Evolutionary conservation across 2,888 invertebrate species (phyloP).

Genomic region (Anodontia alba): DNA sequence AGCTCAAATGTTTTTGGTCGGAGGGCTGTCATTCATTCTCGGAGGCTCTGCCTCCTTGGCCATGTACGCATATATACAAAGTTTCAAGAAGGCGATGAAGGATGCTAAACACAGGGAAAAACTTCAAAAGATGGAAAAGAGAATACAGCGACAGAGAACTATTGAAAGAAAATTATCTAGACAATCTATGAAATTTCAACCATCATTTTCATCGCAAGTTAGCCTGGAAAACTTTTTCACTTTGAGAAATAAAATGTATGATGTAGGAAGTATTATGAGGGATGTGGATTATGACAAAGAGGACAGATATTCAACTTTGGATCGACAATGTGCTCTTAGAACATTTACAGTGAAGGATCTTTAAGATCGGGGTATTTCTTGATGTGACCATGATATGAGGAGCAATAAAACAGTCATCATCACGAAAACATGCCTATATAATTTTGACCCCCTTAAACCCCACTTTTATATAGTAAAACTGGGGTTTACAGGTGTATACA

Average conservation of each 20-base stretch:
- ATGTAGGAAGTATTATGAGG: constrained; percentile 42
- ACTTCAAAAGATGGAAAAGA: constrained; percentile 38
- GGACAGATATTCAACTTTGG: constrained; percentile 49
- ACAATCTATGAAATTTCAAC: constrained; percentile 23
- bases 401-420: too few species aligned
- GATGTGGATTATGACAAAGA: constrained; percentile 41
- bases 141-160: constrained; percentile 33
- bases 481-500: too few species aligned
- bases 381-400: too few species aligned
- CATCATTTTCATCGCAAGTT: constrained; percentile 48
- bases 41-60: constrained; percentile 68
- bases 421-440: too few species aligned
- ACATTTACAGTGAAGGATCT: constrained; percentile 58
- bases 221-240: constrained; percentile 44
- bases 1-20: constrained; percentile 68
- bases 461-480: too few species aligned
- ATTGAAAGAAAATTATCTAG: constrained; percentile 27
- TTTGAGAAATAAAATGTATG: constrained; percentile 46
- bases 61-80: constrained; percentile 66
- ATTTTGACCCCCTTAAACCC: too few species aligned
- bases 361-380: too few species aligned
- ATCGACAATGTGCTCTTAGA: constrained; percentile 47
- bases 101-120: constrained; percentile 47
- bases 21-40: constrained; percentile 66
- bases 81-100: constrained; percentile 56